These are phyloP conservation scores for Mythimna loreyi DNA, from an alignment of 2,888 invertebrate genomes.

Conservation along the genomic window DNA sequence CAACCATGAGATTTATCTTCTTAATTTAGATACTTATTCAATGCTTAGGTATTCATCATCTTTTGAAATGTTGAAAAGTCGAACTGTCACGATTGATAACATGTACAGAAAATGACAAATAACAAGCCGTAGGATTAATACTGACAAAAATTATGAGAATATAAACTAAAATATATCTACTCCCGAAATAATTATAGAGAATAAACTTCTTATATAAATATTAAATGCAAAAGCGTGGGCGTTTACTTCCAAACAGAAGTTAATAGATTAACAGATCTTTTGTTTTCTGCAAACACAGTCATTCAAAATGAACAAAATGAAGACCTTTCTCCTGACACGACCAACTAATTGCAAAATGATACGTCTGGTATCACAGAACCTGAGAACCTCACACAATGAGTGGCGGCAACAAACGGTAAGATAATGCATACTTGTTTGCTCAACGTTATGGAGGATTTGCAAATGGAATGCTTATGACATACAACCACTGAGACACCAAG, in stretches of 20 bases:
- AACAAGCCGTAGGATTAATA: neutral
- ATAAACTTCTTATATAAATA: neutral
- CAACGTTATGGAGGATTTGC: conserved; percentile 19
- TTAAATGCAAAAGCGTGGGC: neutral
- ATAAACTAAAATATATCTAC: neutral
- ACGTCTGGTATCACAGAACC: conserved; percentile 56
- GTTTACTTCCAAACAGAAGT: neutral
- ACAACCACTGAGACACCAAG: no score
- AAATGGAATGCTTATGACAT: conserved; percentile 27
- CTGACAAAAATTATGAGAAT: neutral
- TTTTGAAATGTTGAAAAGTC: neutral
- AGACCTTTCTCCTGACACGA: conserved; percentile 39
- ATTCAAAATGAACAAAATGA: conserved; percentile 27
- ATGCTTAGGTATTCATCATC: neutral
- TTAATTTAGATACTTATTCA: conserved; percentile 11
- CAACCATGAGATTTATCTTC: neutral
- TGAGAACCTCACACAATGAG: conserved; percentile 63
- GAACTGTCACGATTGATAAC: neutral
- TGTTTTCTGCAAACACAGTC: conserved; percentile 16
- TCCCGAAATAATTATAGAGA: neutral
- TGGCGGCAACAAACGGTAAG: conserved; percentile 44
- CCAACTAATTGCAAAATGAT: conserved; percentile 56
- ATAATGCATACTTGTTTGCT: conserved; percentile 55
- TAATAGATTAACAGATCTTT: conserved; percentile 7
- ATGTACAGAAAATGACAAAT: neutral